phyloP scores from a whole-genome alignment of 2,113 vertebrate species.

The Pygoscelis adeliae region DNA sequence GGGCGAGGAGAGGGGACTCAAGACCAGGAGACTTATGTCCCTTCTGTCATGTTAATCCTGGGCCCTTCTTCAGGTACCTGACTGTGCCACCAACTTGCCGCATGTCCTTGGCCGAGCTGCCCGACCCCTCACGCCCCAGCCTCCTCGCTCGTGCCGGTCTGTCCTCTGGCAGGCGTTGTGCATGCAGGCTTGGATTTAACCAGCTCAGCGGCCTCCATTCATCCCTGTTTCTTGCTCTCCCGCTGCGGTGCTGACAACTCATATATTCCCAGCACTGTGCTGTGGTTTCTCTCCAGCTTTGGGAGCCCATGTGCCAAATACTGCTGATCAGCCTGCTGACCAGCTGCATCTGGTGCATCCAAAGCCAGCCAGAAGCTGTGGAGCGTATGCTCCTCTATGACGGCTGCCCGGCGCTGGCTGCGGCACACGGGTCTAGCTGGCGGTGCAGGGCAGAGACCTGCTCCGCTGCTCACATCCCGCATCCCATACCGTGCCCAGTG shows the following conservation, averaged over 20 bases:
- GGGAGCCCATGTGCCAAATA: slow-evolving; percentile 15
- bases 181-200: background rate
- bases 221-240: slow-evolving; percentile 1
- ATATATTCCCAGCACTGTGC: background rate
- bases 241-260: slow-evolving; percentile 32
- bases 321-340: slow-evolving; percentile 50
- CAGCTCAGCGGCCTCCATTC: background rate
- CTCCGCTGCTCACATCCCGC: rapidly evolving
- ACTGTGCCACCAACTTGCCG: rapidly evolving
- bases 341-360: slow-evolving; percentile 20
- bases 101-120: background rate
- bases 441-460: background rate
- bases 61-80: background rate
- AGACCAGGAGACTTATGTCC: background rate
- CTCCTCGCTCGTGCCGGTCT: background rate
- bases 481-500: background rate
- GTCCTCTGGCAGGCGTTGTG: background rate
- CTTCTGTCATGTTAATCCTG: background rate
- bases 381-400: background rate
- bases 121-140: background rate
- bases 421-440: rapidly evolving
- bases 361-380: background rate
- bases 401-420: rapidly evolving
- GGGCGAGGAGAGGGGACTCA: background rate
- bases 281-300: slow-evolving; percentile 42